These are phyloP conservation scores for Lasioglossum villosulum DNA, from an alignment of 2,888 invertebrate genomes.

Conservation along the genomic window DNA sequence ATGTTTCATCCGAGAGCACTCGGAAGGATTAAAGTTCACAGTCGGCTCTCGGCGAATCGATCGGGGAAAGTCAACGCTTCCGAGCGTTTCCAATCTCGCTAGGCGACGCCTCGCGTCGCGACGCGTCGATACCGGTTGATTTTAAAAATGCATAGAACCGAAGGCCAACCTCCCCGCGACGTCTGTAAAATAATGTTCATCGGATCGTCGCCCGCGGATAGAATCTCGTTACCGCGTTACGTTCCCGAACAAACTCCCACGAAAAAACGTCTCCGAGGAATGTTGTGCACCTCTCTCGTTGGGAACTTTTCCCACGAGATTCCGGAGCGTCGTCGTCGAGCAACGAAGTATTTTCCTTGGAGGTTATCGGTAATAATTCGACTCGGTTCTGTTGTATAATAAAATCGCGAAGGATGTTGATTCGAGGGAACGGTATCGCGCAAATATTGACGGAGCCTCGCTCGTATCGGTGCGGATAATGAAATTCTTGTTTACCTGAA, in stretches of 20 bases:
- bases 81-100: slow-evolving; percentile 32
- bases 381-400: slow-evolving; percentile 1
- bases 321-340: neutral
- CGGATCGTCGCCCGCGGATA: neutral
- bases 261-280: neutral
- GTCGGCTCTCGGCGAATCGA: slow-evolving; percentile 24
- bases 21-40: slow-evolving; percentile 42
- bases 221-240: neutral
- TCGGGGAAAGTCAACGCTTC: slow-evolving; percentile 21
- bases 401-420: neutral
- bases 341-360: neutral
- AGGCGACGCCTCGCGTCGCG: neutral
- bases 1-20: slow-evolving; percentile 13
- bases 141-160: slow-evolving; percentile 29
- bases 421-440: neutral
- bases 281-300: neutral
- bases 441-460: neutral
- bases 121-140: neutral
- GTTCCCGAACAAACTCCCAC: neutral
- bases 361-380: neutral
- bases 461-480: neutral
- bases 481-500: neutral
- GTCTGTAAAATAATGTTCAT: slow-evolving; percentile 4
- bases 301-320: neutral
- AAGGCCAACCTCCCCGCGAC: slow-evolving; percentile 6